Evolutionary conservation across 1,140 invertebrate species (phyloP).

Genomic region (Drosophila nebulosa): DNA sequence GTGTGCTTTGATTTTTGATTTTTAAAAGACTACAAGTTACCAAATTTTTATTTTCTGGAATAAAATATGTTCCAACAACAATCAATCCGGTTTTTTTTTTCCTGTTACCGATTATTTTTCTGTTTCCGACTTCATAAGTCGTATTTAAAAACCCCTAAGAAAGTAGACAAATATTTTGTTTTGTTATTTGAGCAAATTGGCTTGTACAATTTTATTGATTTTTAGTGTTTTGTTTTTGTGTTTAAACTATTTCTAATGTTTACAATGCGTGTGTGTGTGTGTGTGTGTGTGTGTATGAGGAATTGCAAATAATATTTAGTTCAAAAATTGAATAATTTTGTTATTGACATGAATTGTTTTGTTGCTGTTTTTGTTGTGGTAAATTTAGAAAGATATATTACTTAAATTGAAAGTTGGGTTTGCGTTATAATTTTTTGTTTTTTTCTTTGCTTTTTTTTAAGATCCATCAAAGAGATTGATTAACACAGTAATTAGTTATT

Average conservation of each 20-base stretch:
- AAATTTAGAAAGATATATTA: conserved; percentile 21
- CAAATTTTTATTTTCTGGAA: too few species aligned
- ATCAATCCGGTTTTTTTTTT: too few species aligned
- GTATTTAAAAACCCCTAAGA: too few species aligned
- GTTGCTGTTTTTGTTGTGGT: conserved; percentile 8
- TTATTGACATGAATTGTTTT: conserved; percentile 14
- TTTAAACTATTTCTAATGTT: conserved; percentile 60
- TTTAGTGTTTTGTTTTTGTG: conserved; percentile 46
- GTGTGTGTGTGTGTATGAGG: conserved; percentile 10
- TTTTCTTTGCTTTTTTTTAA: conserved; percentile 36
- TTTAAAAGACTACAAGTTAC: too few species aligned
- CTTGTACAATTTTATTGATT: conserved; percentile 81
- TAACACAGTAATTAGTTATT: conserved; percentile 60
- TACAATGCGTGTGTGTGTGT: conserved; percentile 26
- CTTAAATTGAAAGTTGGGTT: conserved; percentile 17
- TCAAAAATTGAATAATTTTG: neutral
- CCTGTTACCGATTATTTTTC: too few species aligned
- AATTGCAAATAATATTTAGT: neutral
- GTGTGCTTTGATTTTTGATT: too few species aligned
- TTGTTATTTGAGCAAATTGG: conserved; percentile 80
- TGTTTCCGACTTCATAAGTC: too few species aligned
- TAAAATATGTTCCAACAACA: too few species aligned
- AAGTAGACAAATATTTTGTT: conserved; percentile 14
- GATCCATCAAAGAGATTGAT: conserved; percentile 78
- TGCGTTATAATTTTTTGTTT: neutral